Evolutionary conservation across 1,140 invertebrate genomes (phyloP), one percentile per base, ranked within the genome.

Genomic region (Drosophila littoralis): DNA sequence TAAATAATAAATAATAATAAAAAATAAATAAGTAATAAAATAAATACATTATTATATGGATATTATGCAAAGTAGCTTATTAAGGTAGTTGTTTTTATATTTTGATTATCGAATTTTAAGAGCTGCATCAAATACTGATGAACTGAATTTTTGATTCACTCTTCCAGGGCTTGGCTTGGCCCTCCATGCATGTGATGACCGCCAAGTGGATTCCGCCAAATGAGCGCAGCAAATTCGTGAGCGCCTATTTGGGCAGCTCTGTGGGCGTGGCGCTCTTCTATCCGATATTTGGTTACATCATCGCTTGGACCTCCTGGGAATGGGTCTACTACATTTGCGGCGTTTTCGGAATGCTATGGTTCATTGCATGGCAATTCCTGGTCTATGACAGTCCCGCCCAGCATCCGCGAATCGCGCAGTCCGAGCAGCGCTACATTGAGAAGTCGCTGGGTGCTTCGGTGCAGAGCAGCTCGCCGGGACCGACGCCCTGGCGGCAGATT

Each of bases 131-230:
- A 22, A 22, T 2, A 22, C 22, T 22, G 1, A 0, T 22, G 2
- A 13, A 69, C 33, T 35, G n/a, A 1, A 28, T 54, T 9, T 43
- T 35, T 38, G 6, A 50, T 8, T 13, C 0, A 1, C 7, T 60
- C 59, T 84, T 92, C 58, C 73, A 97, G 96, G 97, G 97, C 32
- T 94, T 97, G 43, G 93, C 95, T 5, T 97, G 96, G 95, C 97
- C 97, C 7, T 94, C 96, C 12, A 91, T 91, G 90, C 96, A 98
- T 92, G 94, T 95, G 46, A 94, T 98, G 92, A 95, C 96, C 12
- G 95, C 96, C 0, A 95, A 95, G 82, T 98, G 97, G 97, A 96
- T 97, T 57, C 97, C 97, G 4, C 95, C 95, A 0, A 94, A 95
- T 61, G 97, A 97, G 90, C 94, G 96, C 51, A 96, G 96, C 82